A percentile compares a stretch with the other conserved stretches of the same genome.
These are phyloP conservation scores for Rhyacichthys aspro DNA, from an alignment of 2,797 vertebrate genomes.

Conservation along the genomic window DNA sequence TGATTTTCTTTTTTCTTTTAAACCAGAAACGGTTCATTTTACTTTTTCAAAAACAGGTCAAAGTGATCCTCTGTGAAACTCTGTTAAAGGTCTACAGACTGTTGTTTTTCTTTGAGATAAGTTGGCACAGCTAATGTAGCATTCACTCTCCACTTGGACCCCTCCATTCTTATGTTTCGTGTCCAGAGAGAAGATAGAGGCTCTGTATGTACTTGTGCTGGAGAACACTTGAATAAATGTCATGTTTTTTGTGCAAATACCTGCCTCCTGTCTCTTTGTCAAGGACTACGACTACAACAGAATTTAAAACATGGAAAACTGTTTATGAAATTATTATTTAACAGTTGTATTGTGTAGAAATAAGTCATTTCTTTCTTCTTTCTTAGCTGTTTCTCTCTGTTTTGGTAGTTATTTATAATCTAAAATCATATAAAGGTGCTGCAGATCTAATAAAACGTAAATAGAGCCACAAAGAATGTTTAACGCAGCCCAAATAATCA, in stretches of 20 bases:
- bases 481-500: no score
- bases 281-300: no score
- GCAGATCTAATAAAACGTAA: no score
- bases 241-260: conserved; percentile 95
- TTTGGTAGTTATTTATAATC: no score
- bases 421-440: no score
- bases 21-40: conserved; percentile 88
- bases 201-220: conserved; percentile 99
- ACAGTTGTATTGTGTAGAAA: no score
- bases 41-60: conserved; percentile 82
- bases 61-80: conserved; percentile 89
- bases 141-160: conserved; percentile 86
- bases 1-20: conserved; percentile 81
- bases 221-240: conserved; percentile 99
- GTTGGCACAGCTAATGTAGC: conserved; percentile 96
- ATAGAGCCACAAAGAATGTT: no score
- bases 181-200: conserved; percentile 91
- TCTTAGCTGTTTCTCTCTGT: no score
- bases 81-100: conserved; percentile 87
- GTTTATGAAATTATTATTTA: no score
- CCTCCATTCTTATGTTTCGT: conserved; percentile 86
- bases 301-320: no score
- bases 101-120: conserved; percentile 78
- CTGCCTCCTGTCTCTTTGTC: conserved; percentile 44
- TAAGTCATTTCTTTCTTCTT: no score